Conservation (phyloP, 1,140 invertebrate species). For the Pseudachorutes palmiensis region DNA sequence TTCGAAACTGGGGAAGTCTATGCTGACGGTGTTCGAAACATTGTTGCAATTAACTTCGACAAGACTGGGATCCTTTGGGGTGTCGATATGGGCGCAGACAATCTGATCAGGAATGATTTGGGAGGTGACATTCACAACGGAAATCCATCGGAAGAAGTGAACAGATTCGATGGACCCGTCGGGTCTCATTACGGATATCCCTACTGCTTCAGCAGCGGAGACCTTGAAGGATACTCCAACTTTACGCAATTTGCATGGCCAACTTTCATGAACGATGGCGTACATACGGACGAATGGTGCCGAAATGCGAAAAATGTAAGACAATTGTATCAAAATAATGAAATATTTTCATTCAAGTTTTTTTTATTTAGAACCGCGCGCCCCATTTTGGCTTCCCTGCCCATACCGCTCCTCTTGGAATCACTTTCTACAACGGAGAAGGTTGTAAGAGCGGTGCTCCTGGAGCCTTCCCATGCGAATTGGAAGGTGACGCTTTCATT, state of each 20-base stretch:
- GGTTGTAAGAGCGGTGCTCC: background rate
- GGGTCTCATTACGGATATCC: slow-evolving; percentile 21
- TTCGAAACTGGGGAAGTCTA: slow-evolving; percentile 1
- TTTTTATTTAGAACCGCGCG: slow-evolving; percentile 9
- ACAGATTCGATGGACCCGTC: slow-evolving; percentile 2
- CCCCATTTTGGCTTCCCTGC: slow-evolving; percentile 8
- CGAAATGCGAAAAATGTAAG: slow-evolving; percentile 17
- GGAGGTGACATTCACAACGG: slow-evolving; percentile 16
- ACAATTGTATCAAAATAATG: no score
- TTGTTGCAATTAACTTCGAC: slow-evolving; percentile 24
- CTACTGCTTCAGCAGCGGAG: slow-evolving; percentile 22
- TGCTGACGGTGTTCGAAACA: slow-evolving; percentile 24
- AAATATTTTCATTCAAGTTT: no score
- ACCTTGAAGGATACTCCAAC: background rate
- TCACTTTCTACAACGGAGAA: slow-evolving; percentile 15
- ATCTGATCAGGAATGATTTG: slow-evolving; percentile 14
- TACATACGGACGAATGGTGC: slow-evolving; percentile 28
- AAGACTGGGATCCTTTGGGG: slow-evolving; percentile 14
- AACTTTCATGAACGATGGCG: slow-evolving; percentile 23
- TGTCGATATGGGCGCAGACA: slow-evolving; percentile 17
- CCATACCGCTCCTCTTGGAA: slow-evolving; percentile 21
- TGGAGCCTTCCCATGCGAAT: slow-evolving; percentile 14
- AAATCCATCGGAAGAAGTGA: slow-evolving; percentile 25
- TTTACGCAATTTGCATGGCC: slow-evolving; percentile 24
- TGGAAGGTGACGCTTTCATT: slow-evolving; percentile 9